These are phyloP conservation scores for Phthorimaea operculella DNA, from an alignment of 1,140 invertebrate species.

Conservation along the genomic window DNA sequence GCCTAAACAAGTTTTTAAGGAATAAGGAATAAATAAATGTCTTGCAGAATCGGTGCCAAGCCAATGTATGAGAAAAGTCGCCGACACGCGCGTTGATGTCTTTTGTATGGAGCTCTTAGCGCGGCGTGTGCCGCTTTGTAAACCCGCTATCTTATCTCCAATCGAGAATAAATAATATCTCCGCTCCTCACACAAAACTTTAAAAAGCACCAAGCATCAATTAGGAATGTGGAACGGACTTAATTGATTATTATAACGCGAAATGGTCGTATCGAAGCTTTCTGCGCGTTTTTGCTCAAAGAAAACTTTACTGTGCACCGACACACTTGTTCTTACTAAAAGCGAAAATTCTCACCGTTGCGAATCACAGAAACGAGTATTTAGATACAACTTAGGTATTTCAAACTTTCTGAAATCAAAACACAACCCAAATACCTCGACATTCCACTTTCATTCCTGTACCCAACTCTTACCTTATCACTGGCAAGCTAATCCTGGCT, in stretches of 20 bases:
- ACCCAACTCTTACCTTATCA: background rate
- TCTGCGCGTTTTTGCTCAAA: background rate
- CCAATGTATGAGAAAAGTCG: background rate
- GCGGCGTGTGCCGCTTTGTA: conserved; percentile 25
- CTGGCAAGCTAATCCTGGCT: conserved; percentile 22
- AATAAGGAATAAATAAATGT: no score
- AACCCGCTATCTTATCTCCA: conserved; percentile 26
- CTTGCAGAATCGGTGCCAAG: no score
- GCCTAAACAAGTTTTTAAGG: no score
- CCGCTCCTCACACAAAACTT: background rate
- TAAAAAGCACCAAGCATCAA: background rate
- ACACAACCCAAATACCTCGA: conserved; percentile 29
- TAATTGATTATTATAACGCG: conserved; percentile 4
- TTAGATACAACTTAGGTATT: conserved; percentile 7
- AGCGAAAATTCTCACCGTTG: conserved; percentile 29
- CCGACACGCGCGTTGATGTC: conserved; percentile 46
- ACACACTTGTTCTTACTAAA: conserved; percentile 16
- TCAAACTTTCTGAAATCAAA: conserved; percentile 24
- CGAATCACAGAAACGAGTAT: conserved; percentile 28
- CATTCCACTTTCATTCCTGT: background rate
- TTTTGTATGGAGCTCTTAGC: conserved; percentile 45
- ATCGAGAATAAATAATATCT: conserved; percentile 10
- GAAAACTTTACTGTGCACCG: conserved; percentile 9
- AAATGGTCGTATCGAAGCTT: background rate
- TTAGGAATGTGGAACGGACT: conserved; percentile 2